Percentiles rank a stretch among this genome's conserved stretches.
phyloP scores from a whole-genome alignment of 2,113 vertebrate genomes.

The Percina caprodes region DNA sequence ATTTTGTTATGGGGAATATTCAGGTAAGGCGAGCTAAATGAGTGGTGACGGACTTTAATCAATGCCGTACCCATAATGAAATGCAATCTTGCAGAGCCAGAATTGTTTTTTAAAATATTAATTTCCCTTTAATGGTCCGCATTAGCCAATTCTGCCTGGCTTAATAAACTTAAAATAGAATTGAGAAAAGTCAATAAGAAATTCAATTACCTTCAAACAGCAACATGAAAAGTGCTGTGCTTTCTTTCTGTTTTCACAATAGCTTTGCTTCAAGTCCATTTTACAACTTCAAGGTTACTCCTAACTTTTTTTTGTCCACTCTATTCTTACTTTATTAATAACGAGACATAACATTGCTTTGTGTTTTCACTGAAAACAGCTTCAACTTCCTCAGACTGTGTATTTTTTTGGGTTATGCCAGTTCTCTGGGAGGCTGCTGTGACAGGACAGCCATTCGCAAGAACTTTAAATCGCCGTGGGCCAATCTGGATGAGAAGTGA shows the following conservation, averaged over 20 bases:
- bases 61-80: slow-evolving; percentile 78
- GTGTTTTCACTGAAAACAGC: slow-evolving; percentile 39
- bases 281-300: slow-evolving; percentile 69
- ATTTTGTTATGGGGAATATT: slow-evolving; percentile 66
- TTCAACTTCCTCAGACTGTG: slow-evolving; percentile 36
- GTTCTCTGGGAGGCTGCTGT: slow-evolving; percentile 36
- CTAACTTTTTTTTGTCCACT: slow-evolving; percentile 29
- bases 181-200: slow-evolving; percentile 85
- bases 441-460: slow-evolving; percentile 43
- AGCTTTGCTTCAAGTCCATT: slow-evolving; percentile 42
- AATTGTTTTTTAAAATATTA: slow-evolving; percentile 82
- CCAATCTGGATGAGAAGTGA: slow-evolving; percentile 61
- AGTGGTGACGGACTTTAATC: slow-evolving; percentile 82
- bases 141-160: slow-evolving; percentile 79
- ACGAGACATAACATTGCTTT: slow-evolving; percentile 16
- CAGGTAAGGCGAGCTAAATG: slow-evolving; percentile 74
- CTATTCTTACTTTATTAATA: slow-evolving; percentile 40
- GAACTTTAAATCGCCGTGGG: slow-evolving; percentile 55
- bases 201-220: slow-evolving; percentile 82
- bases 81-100: slow-evolving; percentile 73
- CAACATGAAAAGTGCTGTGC: slow-evolving; percentile 67
- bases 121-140: slow-evolving; percentile 82
- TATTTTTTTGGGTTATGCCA: slow-evolving; percentile 17
- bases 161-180: slow-evolving; percentile 85
- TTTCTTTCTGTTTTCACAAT: slow-evolving; percentile 18